Percentiles rank a stretch among this genome's conserved stretches.
Conservation (phyloP, 2,888 invertebrate species). For the Andrena dorsata region DNA sequence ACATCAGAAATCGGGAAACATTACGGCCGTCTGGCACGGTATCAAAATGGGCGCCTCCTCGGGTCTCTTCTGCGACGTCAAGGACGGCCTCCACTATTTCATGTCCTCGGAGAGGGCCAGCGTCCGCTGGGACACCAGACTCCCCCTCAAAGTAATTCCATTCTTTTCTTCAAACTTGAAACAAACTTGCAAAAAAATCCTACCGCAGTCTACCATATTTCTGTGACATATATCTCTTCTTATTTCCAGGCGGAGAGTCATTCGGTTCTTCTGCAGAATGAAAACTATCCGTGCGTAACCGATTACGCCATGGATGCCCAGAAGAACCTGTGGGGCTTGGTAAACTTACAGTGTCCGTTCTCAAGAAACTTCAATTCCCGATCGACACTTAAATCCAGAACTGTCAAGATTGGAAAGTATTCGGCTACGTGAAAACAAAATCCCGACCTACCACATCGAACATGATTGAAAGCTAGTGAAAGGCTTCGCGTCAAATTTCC, state of each 20-base stretch:
- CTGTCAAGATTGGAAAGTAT: conserved; percentile 43
- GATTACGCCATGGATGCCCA: conserved; percentile 73
- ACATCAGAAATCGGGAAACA: conserved; percentile 50
- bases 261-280: conserved; percentile 74
- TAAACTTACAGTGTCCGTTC: conserved; percentile 62
- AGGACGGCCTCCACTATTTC: conserved; percentile 85
- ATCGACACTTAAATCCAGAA: conserved; percentile 34
- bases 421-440: neutral
- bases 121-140: conserved; percentile 85
- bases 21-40: conserved; percentile 79
- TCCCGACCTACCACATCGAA: neutral
- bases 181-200: neutral
- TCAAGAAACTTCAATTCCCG: neutral
- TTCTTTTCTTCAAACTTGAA: neutral
- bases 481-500: no score
- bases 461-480: neutral
- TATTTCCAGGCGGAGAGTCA: conserved; percentile 73
- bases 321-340: conserved; percentile 74
- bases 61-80: conserved; percentile 83
- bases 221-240: conserved; percentile 7
- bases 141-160: conserved; percentile 73
- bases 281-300: conserved; percentile 73
- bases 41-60: conserved; percentile 84
- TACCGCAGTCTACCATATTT: neutral
- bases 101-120: conserved; percentile 84